Conservation (phyloP, 2,888 invertebrate genomes). For the Cheilosia impressa region DNA sequence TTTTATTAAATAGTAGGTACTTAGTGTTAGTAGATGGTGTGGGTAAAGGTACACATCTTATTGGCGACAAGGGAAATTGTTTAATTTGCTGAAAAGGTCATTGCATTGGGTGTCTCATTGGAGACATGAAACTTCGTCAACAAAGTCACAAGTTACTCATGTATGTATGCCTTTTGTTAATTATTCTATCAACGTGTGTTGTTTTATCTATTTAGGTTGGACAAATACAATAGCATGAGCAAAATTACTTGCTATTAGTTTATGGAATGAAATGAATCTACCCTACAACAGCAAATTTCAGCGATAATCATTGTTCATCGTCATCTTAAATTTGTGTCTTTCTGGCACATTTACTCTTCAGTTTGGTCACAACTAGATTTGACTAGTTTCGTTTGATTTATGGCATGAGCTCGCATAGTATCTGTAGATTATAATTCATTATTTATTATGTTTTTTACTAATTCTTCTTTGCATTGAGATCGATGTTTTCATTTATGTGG, state of each 20-base stretch:
- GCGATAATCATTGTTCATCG: constrained; percentile 2
- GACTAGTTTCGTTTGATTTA: constrained; percentile 20
- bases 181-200: neutral
- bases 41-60: neutral
- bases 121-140: neutral
- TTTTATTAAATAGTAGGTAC: neutral
- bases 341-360: neutral
- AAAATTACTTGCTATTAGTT: neutral
- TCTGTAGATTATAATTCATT: neutral
- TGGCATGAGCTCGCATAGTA: neutral
- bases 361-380: constrained; percentile 5
- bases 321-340: neutral
- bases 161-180: neutral
- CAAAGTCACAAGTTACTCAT: neutral
- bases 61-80: neutral
- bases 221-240: neutral
- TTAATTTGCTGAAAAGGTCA: neutral
- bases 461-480: constrained; percentile 7
- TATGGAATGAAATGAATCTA: neutral
- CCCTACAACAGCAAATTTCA: neutral
- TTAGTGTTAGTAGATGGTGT: constrained; percentile 6
- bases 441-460: constrained; percentile 7
- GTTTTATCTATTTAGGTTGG: neutral
- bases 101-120: neutral
- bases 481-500: constrained; percentile 2